Conservation (phyloP, 2,113 vertebrate genomes). For the Tiliqua scincoides region DNA sequence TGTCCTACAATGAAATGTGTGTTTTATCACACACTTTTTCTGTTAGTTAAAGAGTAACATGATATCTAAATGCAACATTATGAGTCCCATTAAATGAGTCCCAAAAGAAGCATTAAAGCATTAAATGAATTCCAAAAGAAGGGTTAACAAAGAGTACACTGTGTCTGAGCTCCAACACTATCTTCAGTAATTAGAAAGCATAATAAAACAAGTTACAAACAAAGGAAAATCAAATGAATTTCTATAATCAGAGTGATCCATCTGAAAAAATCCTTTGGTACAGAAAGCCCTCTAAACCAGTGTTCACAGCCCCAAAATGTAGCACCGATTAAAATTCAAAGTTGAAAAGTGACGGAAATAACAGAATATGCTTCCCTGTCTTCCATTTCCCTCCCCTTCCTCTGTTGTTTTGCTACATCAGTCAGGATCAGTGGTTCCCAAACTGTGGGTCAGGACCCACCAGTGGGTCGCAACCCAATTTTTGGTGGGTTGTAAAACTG, state of each 20-base stretch:
- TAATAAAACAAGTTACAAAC: conserved; percentile 12
- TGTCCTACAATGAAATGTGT: neutral
- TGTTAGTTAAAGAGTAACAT: neutral
- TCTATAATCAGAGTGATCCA: conserved; percentile 26
- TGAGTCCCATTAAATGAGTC: neutral
- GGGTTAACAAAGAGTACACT: conserved; percentile 22
- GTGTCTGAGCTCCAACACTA: conserved; percentile 15
- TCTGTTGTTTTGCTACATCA: no score
- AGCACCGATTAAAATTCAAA: neutral
- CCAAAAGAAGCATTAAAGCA: neutral
- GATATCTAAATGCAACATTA: conserved; percentile 6
- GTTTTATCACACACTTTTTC: neutral
- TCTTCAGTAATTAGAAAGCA: conserved; percentile 22
- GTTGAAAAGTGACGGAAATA: neutral
- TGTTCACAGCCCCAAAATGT: neutral
- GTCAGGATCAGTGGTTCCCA: no score
- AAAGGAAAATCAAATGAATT: conserved; percentile 9
- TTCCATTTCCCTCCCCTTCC: no score
- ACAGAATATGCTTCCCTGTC: no score
- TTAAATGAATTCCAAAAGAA: neutral
- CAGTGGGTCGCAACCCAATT: no score
- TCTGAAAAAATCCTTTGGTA: neutral
- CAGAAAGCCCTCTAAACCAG: neutral
- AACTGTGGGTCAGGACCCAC: no score
- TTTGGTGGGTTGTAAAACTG: no score